Evolutionary conservation across 2,888 invertebrate species (phyloP), one percentile per base, ranked within the genome.

Genomic region (Lycia hirtaria): DNA sequence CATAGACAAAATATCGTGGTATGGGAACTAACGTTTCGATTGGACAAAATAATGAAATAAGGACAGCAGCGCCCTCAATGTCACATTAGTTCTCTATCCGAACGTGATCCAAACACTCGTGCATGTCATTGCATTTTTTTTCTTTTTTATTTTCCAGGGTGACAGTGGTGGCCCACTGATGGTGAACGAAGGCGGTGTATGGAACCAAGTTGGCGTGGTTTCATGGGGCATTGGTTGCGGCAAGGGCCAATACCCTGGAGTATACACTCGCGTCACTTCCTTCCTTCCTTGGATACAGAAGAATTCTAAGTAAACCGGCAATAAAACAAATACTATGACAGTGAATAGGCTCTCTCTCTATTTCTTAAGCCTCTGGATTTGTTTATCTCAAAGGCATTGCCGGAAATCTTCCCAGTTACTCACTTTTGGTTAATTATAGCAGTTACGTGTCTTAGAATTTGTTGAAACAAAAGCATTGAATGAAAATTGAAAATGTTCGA

Each of bases 211-310:
- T 14, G 97, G 97, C 49, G 94, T 97, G 44, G 97, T 97, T 15
- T 97, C 97, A 10, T 97, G 97, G 97, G 97, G 97, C 62, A 97
- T 97, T 70, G 97, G 97, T 30, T 97, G 97, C 80, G 97, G 97
- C 53, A 97, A 97, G 87, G 97, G 97, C 15, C 97, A 97, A 77
- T 97, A 97, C 86, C 97, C 97, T 0, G 98, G 97, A 12, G 97
- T 98, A 2, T 98, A 98, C 84, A 96, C 97, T 0, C 94, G 97
- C 68, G 95, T 97, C 58, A 96, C 96, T 41, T 93, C 95, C 68
- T 96, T 97, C 92, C 83, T 97, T 71, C 95, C 96, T 19, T 97
- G 97, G 97, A 97, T 97, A 76, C 93, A 93, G 73, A 97, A 97
- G 85, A 97, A 97, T 85, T 93, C 96, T 51, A 95, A 95, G 83